Evolutionary conservation across 2,888 invertebrate genomes (phyloP).

Genomic region (Pyrochroa serraticornis): DNA sequence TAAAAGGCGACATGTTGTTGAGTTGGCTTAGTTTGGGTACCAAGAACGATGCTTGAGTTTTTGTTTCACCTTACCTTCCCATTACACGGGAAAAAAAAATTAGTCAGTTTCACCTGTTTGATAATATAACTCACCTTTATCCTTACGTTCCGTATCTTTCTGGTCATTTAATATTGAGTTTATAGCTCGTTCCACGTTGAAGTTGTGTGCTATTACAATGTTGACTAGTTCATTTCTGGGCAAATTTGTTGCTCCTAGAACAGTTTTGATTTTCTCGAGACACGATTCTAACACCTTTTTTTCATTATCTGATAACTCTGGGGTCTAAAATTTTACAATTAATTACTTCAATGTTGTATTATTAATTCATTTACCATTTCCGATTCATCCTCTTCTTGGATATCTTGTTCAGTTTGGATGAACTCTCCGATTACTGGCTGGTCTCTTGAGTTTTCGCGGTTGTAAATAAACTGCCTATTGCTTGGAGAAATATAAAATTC

Average conservation of each 20-base stretch:
- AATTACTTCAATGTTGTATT: slow-evolving; percentile 23
- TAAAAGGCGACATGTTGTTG: slow-evolving; percentile 25
- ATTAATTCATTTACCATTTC: slow-evolving; percentile 49
- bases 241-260: slow-evolving; percentile 74
- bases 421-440: slow-evolving; percentile 75
- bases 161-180: slow-evolving; percentile 65
- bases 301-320: slow-evolving; percentile 65
- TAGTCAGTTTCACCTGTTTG: slow-evolving; percentile 13
- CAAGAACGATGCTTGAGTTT: slow-evolving; percentile 35
- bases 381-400: slow-evolving; percentile 71
- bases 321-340: slow-evolving; percentile 22
- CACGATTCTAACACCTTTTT: slow-evolving; percentile 81
- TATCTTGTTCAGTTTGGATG: slow-evolving; percentile 69
- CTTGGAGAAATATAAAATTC: slow-evolving; percentile 90
- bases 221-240: slow-evolving; percentile 76
- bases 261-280: slow-evolving; percentile 79
- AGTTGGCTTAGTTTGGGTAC: slow-evolving; percentile 42
- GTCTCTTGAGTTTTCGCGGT: slow-evolving; percentile 66
- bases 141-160: slow-evolving; percentile 35
- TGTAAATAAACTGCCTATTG: slow-evolving; percentile 83
- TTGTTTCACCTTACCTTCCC: slow-evolving; percentile 61
- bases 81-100: slow-evolving; percentile 43
- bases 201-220: slow-evolving; percentile 73
- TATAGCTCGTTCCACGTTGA: slow-evolving; percentile 74
- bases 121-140: slow-evolving; percentile 53